Evolutionary conservation across 2,888 invertebrate genomes (phyloP), one percentile per base, ranked within the genome.

Genomic region (Gastracanthus pulcherrimus): DNA sequence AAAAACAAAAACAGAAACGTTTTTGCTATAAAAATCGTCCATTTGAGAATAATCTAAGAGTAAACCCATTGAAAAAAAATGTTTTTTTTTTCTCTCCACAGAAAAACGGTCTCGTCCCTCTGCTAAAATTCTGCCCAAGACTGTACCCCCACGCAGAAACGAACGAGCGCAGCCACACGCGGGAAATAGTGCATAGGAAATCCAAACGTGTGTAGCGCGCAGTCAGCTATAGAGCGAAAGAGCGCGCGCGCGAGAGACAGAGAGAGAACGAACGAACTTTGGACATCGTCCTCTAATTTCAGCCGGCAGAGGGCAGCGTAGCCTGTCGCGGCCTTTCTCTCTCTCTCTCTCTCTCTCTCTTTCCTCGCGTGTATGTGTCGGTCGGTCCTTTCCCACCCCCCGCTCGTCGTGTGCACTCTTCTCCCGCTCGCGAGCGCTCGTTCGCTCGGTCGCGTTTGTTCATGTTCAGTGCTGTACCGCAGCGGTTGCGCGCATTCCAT

Each of bases 141-240:
- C 76, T 76, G 80, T 77, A 80, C 76, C 19, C 11, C 23, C 29
- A 38, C 4, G 74, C 26, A 41, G 51, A 13, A 51, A 70, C 64
- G 64, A 69, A 48, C 11, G 67, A 75, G 60, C 45, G 31, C 41
- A 85, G 84, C 86, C 84, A 84, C 86, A 85, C 84, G 84, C 80
- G 86, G 86, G 85, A 88, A 89, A 89, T 88, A 88, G 87, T 88
- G 87, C 88, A 89, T 87, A 87, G 88, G 86, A 89, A 88, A 89
- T 89, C 87, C 89, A 89, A 89, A 87, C 88, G 72, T 34, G 64
- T 74, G 38, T 75, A 76, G 51, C 45, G 29, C n/a, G 67, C 23
- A n/a, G n/a, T 60, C 31, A 41, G 70, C 75, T 79, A 80, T 51
- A 80, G 74, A 29, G 29, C 34, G 74, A 70, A 48, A 76, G 64